Conservation (phyloP, 2,797 vertebrate genomes). For the Gymnothorax javanicus region DNA sequence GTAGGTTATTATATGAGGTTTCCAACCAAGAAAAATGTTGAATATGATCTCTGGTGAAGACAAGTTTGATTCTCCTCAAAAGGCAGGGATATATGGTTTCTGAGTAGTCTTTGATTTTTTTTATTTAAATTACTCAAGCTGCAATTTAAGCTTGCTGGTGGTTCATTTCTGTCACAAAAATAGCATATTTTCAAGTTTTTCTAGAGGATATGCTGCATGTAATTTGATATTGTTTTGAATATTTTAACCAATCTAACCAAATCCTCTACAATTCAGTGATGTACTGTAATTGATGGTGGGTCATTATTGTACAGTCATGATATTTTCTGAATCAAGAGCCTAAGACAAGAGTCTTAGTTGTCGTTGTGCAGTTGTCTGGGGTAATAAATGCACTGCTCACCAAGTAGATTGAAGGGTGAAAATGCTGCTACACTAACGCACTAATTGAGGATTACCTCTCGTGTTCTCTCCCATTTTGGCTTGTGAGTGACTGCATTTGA, state of each 20-base stretch:
- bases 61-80: constrained; percentile 15
- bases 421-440: background rate
- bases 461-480: background rate
- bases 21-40: constrained; percentile 4
- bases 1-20: constrained; percentile 9
- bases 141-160: constrained; percentile 71
- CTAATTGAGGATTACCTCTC: background rate
- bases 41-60: constrained; percentile 2
- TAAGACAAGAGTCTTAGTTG: background rate
- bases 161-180: constrained; percentile 61
- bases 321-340: background rate
- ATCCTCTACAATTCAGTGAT: constrained; percentile 68
- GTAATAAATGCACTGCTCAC: background rate
- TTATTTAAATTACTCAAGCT: constrained; percentile 66
- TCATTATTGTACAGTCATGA: background rate
- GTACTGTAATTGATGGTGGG: background rate
- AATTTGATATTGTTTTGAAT: constrained; percentile 43
- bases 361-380: background rate
- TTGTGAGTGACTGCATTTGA: background rate
- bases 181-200: constrained; percentile 55
- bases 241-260: constrained; percentile 75
- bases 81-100: constrained; percentile 29
- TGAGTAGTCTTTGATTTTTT: constrained; percentile 58
- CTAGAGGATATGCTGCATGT: constrained; percentile 45
- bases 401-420: background rate